Base-by-base conservation (phyloP, 2,888 invertebrate species). In the Creontiades dilutus region DNA sequence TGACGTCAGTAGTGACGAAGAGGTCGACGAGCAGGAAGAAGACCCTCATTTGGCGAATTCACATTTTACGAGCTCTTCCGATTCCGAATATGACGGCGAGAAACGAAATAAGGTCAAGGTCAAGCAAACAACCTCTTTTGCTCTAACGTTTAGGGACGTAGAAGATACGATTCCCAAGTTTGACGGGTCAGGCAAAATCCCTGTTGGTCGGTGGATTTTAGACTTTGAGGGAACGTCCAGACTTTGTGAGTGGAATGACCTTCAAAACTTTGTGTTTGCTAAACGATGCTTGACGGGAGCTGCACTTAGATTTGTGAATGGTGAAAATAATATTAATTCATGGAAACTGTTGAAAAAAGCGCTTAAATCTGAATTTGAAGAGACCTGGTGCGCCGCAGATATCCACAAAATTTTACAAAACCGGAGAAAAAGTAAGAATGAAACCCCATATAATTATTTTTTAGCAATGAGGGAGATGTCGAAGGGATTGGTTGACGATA, bases 221-320 rank as follows among this genome's bases (percentile, higher is more conserved):
- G 80, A 80, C 80, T 80, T 80, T 28, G 80, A 80, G 46, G 47
- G 46, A 46, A 80, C 47, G 3, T 28, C 80, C 14, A n/a, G 27
- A 80, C 47, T 80, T 28, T 80, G 80, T n/a, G 80, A 47, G 37
- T 80, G 80, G 80, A 47, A 80, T 47, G 46, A 80, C 80, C 80
- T 80, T 14, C 46, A 80, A 47, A 80, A 80, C n/a, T 80, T 27
- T 23, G 28, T 80, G n/a, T 37, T 80, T 80, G 46, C 80, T 13
- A 80, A 80, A 80, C 46, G 80, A 46, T 80, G 46, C 47, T n/a
- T 80, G 46, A 46, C 80, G 37, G 80, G 80, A 46, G 80, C 47
- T n/a, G 80, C 80, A 1, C 80, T 46, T 3, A 46, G 4, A 47
- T 80, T 80, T 28, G 80, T 46, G 46, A 27, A 80, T 80, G 80